Percentiles rank a stretch among this genome's conserved stretches.
Conservation (phyloP, 2,113 vertebrate genomes). For the Thamnaconus septentrionalis region DNA sequence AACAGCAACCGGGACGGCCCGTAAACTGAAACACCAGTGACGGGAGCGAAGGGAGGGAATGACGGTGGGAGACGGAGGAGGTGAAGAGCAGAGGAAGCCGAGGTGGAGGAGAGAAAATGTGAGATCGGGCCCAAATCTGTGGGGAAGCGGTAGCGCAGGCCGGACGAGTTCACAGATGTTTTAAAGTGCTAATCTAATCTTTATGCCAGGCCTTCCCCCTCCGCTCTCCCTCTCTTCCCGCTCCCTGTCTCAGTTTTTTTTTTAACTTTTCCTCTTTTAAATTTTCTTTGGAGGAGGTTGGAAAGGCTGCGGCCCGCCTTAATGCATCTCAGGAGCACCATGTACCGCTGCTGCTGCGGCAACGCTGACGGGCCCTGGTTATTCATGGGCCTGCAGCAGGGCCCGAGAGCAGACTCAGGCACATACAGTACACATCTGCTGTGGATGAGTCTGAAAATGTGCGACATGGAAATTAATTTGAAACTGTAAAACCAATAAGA, state of each 20-base stretch:
- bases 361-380: constrained; percentile 41
- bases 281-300: constrained; percentile 44
- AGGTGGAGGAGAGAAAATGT: constrained; percentile 57
- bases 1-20: background rate
- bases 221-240: constrained; percentile 42
- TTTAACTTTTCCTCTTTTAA: constrained; percentile 21
- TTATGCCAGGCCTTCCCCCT: constrained; percentile 75
- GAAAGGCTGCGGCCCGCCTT: constrained; percentile 63
- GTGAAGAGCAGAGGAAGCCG: constrained; percentile 28
- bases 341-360: constrained; percentile 48
- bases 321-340: constrained; percentile 77
- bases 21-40: constrained; percentile 16
- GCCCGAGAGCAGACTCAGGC: background rate
- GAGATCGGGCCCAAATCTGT: constrained; percentile 72
- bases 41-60: constrained; percentile 32
- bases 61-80: constrained; percentile 16
- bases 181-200: constrained; percentile 83
- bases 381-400: constrained; percentile 38
- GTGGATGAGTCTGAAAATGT: background rate
- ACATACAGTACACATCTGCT: constrained; percentile 1
- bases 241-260: constrained; percentile 32
- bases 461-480: too few relatives aligned
- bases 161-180: constrained; percentile 80
- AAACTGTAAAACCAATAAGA: too few relatives aligned
- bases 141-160: constrained; percentile 69